These are phyloP conservation scores for Sericinus montela DNA, from an alignment of 2,888 invertebrate species.

Conservation along the genomic window DNA sequence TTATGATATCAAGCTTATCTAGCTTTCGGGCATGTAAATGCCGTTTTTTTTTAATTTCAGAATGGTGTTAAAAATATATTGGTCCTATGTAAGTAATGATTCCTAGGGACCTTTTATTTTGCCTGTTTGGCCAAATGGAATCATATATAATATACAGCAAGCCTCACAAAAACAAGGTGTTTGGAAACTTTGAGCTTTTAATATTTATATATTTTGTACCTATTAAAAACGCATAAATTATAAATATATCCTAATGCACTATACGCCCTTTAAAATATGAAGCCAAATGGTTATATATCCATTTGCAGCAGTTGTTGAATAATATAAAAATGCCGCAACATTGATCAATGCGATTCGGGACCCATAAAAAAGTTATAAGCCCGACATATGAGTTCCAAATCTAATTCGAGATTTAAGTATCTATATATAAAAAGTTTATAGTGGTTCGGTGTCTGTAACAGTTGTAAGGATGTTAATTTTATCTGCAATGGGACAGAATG, in stretches of 20 bases:
- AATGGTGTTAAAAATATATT: constrained; percentile 22
- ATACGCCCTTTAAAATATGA: neutral
- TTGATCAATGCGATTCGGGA: constrained; percentile 46
- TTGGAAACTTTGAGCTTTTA: constrained; percentile 71
- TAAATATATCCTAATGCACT: constrained; percentile 26
- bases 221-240: constrained; percentile 28
- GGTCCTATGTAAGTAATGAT: constrained; percentile 23
- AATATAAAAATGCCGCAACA: constrained; percentile 6
- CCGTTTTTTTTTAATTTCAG: constrained; percentile 26
- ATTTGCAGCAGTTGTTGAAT: neutral
- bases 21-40: constrained; percentile 49
- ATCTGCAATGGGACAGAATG: constrained; percentile 36
- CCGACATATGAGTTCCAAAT: constrained; percentile 34
- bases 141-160: constrained; percentile 33
- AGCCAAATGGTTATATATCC: constrained; percentile 8
- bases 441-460: constrained; percentile 62
- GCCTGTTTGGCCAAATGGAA: constrained; percentile 31
- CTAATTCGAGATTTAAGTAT: constrained; percentile 16
- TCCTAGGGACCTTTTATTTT: constrained; percentile 27
- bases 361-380: constrained; percentile 41
- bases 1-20: constrained; percentile 48
- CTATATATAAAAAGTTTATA: constrained; percentile 31
- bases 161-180: constrained; percentile 66
- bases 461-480: constrained; percentile 45
- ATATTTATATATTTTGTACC: constrained; percentile 55